Conservation (phyloP, 1,140 invertebrate species). For the Magallana angulata region DNA sequence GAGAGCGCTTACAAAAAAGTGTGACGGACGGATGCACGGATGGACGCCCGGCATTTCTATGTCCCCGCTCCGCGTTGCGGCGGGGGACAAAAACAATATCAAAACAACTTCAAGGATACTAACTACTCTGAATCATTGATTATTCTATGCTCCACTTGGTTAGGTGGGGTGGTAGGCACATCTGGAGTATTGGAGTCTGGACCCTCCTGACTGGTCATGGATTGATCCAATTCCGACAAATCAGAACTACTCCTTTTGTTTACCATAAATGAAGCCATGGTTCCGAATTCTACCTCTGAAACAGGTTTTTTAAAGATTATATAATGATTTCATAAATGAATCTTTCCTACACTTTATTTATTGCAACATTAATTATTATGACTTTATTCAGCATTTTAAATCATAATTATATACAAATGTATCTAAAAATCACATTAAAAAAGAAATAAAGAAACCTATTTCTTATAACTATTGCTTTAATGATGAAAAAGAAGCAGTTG, state of each 20-base stretch:
- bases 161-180: background rate
- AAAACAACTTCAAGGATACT: background rate
- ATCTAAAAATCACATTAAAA: too few relatives aligned
- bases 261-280: constrained; percentile 36
- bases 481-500: too few relatives aligned
- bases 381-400: too few relatives aligned
- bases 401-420: too few relatives aligned
- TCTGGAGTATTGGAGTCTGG: background rate
- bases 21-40: too few relatives aligned
- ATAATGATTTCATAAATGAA: too few relatives aligned
- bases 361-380: too few relatives aligned
- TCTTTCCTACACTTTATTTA: background rate
- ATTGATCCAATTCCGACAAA: constrained; percentile 18
- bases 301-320: background rate
- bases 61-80: too few relatives aligned
- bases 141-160: constrained; percentile 24
- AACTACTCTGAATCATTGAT: constrained; percentile 12
- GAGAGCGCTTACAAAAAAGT: too few relatives aligned
- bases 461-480: too few relatives aligned
- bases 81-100: background rate
- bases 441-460: too few relatives aligned
- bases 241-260: constrained; percentile 10
- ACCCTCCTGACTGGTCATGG: constrained; percentile 19
- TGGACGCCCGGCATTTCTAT: too few relatives aligned
- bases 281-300: constrained; percentile 53